Evolutionary conservation across 2,797 vertebrate genomes (phyloP).

Genomic region (Australoheros facetus): DNA sequence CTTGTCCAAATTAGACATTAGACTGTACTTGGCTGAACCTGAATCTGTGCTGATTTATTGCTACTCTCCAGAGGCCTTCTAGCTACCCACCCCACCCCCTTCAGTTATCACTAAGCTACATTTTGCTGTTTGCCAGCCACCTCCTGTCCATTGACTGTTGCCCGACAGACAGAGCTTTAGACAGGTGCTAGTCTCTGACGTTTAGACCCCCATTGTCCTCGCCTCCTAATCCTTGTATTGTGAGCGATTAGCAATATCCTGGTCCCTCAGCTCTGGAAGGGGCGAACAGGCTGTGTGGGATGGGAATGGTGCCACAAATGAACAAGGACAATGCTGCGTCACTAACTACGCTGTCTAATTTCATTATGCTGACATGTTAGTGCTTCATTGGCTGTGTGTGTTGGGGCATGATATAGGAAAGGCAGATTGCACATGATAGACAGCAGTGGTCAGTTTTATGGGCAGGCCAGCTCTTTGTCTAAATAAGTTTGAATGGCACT

Average conservation of each 20-base stretch:
- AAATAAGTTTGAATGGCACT: not conserved
- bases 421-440: conserved; percentile 36
- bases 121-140: conserved; percentile 27
- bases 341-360: conserved; percentile 79
- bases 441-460: conserved; percentile 30
- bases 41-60: not conserved
- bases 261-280: conserved; percentile 59
- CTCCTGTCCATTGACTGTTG: conserved; percentile 46
- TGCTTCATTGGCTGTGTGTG: conserved; percentile 43
- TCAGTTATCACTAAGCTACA: conserved; percentile 20
- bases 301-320: conserved; percentile 60
- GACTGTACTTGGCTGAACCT: not conserved
- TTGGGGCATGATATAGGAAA: conserved; percentile 15
- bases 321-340: conserved; percentile 78
- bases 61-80: not conserved
- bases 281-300: conserved; percentile 40
- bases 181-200: conserved; percentile 79
- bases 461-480: conserved; percentile 31
- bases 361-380: conserved; percentile 75
- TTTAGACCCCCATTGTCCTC: conserved; percentile 70
- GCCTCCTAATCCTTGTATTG: conserved; percentile 78
- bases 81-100: not conserved
- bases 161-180: conserved; percentile 46
- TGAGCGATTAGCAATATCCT: conserved; percentile 80
- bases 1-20: conserved; percentile 2